Evolutionary conservation across 2,113 vertebrate species (phyloP).

Genomic region (Microtus richardsoni): DNA sequence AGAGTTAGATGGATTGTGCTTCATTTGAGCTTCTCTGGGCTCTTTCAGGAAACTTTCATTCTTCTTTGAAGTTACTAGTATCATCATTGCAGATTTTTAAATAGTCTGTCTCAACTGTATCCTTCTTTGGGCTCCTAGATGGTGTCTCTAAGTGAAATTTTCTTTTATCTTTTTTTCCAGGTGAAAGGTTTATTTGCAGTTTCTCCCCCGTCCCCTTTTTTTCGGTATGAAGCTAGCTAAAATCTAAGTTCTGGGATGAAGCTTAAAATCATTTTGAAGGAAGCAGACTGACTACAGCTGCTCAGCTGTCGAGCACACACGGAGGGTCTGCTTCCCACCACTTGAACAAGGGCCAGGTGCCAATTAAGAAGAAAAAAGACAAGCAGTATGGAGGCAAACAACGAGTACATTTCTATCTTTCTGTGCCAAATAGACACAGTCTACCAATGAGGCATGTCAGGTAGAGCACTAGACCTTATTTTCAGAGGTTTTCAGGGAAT

Average conservation of each 20-base stretch:
- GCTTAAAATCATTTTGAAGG: conserved; percentile 39
- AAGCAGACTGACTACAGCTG: neutral
- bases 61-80: conserved; percentile 60
- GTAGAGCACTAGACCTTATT: neutral
- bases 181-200: conserved; percentile 66
- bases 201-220: neutral
- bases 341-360: neutral
- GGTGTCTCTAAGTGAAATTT: conserved; percentile 65
- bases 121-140: conserved; percentile 62
- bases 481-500: neutral
- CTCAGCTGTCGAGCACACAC: neutral
- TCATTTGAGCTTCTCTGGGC: conserved; percentile 13
- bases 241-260: conserved; percentile 56
- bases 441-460: neutral
- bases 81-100: conserved; percentile 67
- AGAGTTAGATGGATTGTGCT: neutral
- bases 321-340: neutral
- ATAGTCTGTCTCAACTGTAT: conserved; percentile 69
- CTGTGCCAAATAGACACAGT: neutral
- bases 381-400: neutral
- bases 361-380: conserved; percentile 71
- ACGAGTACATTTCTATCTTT: neutral
- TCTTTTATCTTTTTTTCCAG: conserved; percentile 74
- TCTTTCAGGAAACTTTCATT: neutral
- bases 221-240: conserved; percentile 56